These are phyloP conservation scores for Emys orbicularis DNA, from an alignment of 2,797 vertebrate species.

Conservation along the genomic window DNA sequence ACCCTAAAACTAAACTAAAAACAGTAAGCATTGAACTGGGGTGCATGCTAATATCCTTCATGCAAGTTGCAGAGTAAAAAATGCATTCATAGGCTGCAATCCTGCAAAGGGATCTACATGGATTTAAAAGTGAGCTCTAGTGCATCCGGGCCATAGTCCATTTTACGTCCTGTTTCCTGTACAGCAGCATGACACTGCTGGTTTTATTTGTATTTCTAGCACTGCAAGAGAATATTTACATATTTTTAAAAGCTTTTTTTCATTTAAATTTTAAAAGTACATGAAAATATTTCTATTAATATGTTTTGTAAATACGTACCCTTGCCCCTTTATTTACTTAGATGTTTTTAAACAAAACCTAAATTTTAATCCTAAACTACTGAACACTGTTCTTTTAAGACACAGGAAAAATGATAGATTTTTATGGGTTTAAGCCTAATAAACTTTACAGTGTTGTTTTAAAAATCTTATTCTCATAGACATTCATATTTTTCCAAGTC, in stretches of 20 bases:
- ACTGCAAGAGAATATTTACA: background rate
- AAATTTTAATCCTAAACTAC: background rate
- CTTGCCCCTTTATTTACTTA: background rate
- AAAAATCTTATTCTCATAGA: background rate
- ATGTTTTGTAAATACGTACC: background rate
- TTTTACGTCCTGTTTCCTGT: background rate
- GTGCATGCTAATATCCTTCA: background rate
- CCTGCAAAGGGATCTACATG: background rate
- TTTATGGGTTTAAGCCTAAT: background rate
- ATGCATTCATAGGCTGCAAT: background rate
- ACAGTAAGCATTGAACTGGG: background rate
- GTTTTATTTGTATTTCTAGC: background rate
- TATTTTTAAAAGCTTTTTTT: conserved; percentile 40
- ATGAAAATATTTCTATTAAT: background rate
- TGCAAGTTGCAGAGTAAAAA: background rate
- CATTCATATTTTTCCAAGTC: conserved; percentile 10
- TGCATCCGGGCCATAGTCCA: too few species aligned
- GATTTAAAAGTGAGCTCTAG: background rate
- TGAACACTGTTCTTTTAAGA: background rate
- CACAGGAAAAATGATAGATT: background rate
- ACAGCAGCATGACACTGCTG: background rate
- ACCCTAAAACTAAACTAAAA: background rate
- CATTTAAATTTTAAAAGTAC: background rate
- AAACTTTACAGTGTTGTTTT: background rate
- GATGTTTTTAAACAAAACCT: background rate